Evolutionary conservation across 2,797 vertebrate species (phyloP), one percentile per base, ranked within the genome.

Genomic region (Pangasius sanitwongsei): DNA sequence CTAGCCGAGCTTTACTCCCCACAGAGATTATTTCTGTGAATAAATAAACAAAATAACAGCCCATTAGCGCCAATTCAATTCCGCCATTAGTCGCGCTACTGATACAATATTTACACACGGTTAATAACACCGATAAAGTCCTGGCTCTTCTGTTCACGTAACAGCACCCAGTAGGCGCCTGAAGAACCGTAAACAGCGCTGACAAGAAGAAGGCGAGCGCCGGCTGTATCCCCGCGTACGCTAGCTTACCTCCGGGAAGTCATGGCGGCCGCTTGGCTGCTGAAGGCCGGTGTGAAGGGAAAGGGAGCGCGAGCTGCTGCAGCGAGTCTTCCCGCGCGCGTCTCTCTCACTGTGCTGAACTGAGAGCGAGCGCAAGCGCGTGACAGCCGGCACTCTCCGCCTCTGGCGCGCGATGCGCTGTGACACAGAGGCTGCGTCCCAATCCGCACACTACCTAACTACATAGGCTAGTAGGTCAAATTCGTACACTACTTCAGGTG

Each of bases 181-280:
- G 57, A 28, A 7, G 3, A 20, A 23, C 55, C 31, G 78, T 25
- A 12, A 57, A 81, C 77, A 57, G 78, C 31, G 13, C 4, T 65
- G 82, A 18, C 25, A 7, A 0, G 8, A 25, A 15, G 8, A 6
- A 3, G 4, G 50, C 48, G 82, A 86, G 87, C 61, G 70, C 81
- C 85, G 69, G 31, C 53, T 81, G 16, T 37, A 57, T 2, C 25
- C 37, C 12, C 34, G 59, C 57, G 37, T 4, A 12, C 87, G 70
- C 13, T 57, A 12, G 5, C 95, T 95, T 95, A 97, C 97, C 97
- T 97, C 95, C 96, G 96, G 94, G 96, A 97, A 94, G 97, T 97
- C 97, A 96, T 97, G 93, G 94, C 96, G 95, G 94, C 92, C 92
- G 85, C 91, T 75, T 91, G 92, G 92, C 92, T 93, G 93, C 94